Conservation (phyloP, 2,888 invertebrate species). For the Drosophila fungiperda region DNA sequence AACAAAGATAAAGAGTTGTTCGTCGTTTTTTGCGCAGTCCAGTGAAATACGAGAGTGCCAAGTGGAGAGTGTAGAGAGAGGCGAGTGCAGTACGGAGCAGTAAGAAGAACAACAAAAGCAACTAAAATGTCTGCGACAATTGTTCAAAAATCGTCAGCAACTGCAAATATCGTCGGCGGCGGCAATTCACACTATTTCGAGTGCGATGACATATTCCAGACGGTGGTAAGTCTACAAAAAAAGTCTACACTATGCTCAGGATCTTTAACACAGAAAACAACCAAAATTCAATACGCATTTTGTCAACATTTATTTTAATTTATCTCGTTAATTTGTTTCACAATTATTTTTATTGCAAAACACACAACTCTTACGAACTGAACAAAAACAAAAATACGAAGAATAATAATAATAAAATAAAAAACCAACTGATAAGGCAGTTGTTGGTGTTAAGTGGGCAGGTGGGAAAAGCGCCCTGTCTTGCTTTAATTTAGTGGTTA, state of each 20-base stretch:
- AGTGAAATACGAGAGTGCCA: conserved; percentile 47
- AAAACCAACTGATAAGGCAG: conserved; percentile 54
- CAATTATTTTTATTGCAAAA: conserved; percentile 69
- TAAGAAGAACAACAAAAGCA: conserved; percentile 24
- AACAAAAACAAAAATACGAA: conserved; percentile 5
- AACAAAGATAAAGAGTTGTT: conserved; percentile 53
- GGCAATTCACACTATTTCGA: conserved; percentile 64
- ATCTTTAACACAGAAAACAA: neutral
- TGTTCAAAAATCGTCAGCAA: conserved; percentile 63
- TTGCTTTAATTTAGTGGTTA: neutral
- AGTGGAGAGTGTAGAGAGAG: conserved; percentile 7
- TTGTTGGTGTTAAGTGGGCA: conserved; percentile 17
- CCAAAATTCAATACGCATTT: conserved; percentile 8
- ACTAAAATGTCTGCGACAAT: conserved; percentile 69
- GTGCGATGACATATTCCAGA: conserved; percentile 62
- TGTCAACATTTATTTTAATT: conserved; percentile 48
- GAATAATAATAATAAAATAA: conserved; percentile 17
- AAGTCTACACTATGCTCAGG: neutral
- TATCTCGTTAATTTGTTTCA: conserved; percentile 59
- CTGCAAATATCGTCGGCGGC: conserved; percentile 55
- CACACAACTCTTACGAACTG: conserved; percentile 35
- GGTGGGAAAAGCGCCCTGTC: conserved; percentile 21
- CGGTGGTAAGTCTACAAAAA: conserved; percentile 63
- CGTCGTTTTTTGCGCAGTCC: conserved; percentile 46
- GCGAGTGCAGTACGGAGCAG: conserved; percentile 11